These are phyloP conservation scores for Anguilla rostrata DNA, from an alignment of 2,113 vertebrate genomes.

Conservation along the genomic window DNA sequence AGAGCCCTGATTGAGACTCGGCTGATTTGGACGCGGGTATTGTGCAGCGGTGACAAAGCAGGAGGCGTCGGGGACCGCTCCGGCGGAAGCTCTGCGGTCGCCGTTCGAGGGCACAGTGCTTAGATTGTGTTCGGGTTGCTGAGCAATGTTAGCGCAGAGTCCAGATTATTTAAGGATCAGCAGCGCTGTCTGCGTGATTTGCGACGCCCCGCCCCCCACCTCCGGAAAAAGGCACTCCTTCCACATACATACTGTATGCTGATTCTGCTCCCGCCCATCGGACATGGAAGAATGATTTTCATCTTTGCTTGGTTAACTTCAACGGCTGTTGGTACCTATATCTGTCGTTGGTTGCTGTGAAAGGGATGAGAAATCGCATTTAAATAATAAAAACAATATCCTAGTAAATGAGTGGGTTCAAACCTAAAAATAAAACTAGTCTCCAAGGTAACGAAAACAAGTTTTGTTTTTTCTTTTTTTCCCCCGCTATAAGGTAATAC, in stretches of 20 bases:
- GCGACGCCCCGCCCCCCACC: not conserved
- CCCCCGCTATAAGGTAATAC: not conserved
- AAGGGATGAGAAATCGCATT: not conserved
- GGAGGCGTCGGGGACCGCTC: too few species aligned
- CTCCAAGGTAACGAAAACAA: conserved; percentile 9
- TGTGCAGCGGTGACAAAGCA: not conserved
- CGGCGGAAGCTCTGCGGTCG: too few species aligned
- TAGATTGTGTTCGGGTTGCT: too few species aligned
- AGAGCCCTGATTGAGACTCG: not conserved
- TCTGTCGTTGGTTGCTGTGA: not conserved
- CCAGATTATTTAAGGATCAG: not conserved
- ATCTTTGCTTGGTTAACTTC: not conserved
- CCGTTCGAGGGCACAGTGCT: too few species aligned
- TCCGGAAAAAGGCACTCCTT: too few species aligned
- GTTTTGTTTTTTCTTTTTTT: not conserved
- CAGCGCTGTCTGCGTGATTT: too few species aligned
- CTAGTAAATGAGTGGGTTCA: conserved; percentile 1
- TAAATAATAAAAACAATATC: not conserved
- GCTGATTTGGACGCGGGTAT: not conserved
- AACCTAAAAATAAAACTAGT: conserved; percentile 13
- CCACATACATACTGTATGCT: not conserved
- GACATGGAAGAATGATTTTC: not conserved
- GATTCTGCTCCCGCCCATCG: not conserved
- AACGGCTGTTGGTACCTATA: not conserved
- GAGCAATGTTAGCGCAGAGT: not conserved